Evolutionary conservation across 2,797 vertebrate species (phyloP), one percentile per base, ranked within the genome.

Genomic region (Aphelocoma californica): DNA sequence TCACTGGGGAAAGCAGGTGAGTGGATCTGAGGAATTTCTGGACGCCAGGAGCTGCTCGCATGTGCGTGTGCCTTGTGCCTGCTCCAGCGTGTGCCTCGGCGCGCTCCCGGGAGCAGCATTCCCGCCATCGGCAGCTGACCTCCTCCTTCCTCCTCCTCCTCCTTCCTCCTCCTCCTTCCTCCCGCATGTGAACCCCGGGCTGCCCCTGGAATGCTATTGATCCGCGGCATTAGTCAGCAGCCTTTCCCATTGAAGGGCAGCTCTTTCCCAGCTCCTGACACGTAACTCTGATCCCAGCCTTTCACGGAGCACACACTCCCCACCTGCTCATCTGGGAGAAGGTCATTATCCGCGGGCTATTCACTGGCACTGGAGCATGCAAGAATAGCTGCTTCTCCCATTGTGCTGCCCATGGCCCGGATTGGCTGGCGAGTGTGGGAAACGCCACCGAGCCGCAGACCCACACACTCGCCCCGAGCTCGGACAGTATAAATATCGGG

Each of bases 361-460:
- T 97, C 95, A 98, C 83, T 34, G 90, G 74, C 98, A 97, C 79
- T 92, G 97, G 97, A 98, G 98, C 98, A 96, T 98, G 98, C 98
- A 98, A 97, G 98, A 98, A 97, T 96, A 92, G 96, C 97, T 71
- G 96, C 97, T 97, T 95, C 90, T 88, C 69, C 93, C 90, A 97
- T 98, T 98, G 98, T 98, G 80, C 91, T 57, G 81, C 80, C 86
- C 31, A 3, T 66, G 84, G 86, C 74, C 57, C 94, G 54, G 96
- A 98, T 98, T 98, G 98, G 98, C 97, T 97, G 85, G 26, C 2
- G 97, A 98, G 96, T 98, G 98, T 98, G 98, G 98, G 98, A 98
- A 98, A 98, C 97, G 92, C 94, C 86, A 90, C 74, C 70, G 65
- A 95, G 94, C 97, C 51, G 28, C 74, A 97, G 97, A 98, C 98